Conservation (phyloP, 2,113 vertebrate species). For the Bubo blakistoni region DNA sequence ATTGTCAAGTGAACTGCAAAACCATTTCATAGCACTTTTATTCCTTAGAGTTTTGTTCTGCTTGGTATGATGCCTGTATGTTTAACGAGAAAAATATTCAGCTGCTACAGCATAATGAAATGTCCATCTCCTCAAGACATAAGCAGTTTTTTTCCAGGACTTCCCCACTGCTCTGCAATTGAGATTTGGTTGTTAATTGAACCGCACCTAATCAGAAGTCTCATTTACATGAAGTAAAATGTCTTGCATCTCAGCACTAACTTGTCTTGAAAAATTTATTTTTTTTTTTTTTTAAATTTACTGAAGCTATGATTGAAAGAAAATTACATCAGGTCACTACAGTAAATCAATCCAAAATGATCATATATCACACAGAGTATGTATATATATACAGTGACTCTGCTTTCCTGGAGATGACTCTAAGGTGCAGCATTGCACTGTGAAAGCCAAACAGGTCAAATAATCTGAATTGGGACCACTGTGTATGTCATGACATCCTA, state of each 20-base stretch:
- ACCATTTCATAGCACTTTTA: neutral
- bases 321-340: neutral
- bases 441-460: neutral
- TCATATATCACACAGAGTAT: neutral
- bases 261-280: neutral
- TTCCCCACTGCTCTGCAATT: neutral
- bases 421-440: neutral
- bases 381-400: neutral
- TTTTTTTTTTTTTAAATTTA: neutral
- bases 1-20: neutral
- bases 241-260: conserved; percentile 14
- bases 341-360: neutral
- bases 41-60: neutral
- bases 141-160: neutral
- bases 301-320: neutral
- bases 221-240: neutral
- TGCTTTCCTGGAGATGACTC: neutral
- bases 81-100: conserved; percentile 35
- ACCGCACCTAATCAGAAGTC: neutral
- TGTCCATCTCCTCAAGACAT: neutral
- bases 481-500: neutral
- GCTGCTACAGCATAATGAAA: conserved; percentile 11
- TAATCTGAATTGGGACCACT: neutral
- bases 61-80: neutral
- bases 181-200: neutral